Base-by-base conservation (phyloP, 2,888 invertebrate genomes). In the Celastrina argiolus region DNA sequence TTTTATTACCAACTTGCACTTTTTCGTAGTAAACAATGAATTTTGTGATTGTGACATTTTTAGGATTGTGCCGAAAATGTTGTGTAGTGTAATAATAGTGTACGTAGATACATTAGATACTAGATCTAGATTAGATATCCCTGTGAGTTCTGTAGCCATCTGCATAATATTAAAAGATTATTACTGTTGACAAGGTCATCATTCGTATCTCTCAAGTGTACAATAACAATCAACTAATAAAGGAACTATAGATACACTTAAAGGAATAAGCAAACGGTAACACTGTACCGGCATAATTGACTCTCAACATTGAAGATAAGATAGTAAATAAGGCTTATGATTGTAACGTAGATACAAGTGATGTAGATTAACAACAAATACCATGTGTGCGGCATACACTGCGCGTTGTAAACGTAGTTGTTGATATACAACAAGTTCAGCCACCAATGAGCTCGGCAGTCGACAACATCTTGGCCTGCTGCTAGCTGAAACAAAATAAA, bases 361-460 rank as follows among this genome's bases (percentile, higher is more conserved):
- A 18, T 42, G 26, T n/a, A 59, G 10, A 59, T 39, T 2, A 34
- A n/a, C 0, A 26, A 63, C 18, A 45, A 69, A 70, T 69, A 76
- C 76, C 81, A 81, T 1, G 74, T 69, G 4, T 77, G 77, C 0
- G 74, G 66, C 72, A 78, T 71, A 71, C 79, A 79, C 16, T 73
- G 72, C 1, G 78, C 75, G 45, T 77, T 68, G 65, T 74, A 74
- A 68, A 74, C 65, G 69, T 81, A 80, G 69, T 83, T 83, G 71
- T 81, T 79, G 31, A 82, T 66, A 67, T 78, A 82, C 0, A 83
- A 69, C 18, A 82, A 26, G 68, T 81, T 76, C 12, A 73, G 68
- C 76, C 79, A 78, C 82, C 81, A 83, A 70, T 77, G 70, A 0
- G 69, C 69, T 3, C 79, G 73, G 70, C 84, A 84, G 56, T 76